Base-by-base conservation (phyloP, 2,113 vertebrate species). In the Carassius gibelio region DNA sequence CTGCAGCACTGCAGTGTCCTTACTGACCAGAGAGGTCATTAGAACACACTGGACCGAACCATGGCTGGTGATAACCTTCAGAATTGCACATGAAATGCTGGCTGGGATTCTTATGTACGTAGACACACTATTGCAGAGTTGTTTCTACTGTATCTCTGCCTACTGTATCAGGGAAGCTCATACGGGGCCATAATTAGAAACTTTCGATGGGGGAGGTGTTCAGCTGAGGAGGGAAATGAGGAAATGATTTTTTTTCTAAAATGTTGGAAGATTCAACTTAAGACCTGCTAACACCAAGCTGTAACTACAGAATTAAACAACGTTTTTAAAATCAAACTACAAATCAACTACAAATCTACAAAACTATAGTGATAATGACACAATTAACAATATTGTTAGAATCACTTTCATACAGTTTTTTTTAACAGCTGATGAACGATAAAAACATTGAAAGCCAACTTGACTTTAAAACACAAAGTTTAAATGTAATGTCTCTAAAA, bases 101-200 rank as follows among this genome's bases (percentile, higher is more conserved):
- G 21, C 38, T 74, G 36, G 21, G 75, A 64, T 64, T 62, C 57
- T 62, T 14, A 17, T 23, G 9, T 14, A 17, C 15, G 9, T 9
- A 78, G 76, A 45, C 34, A 23, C 9, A 3, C 1, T 38, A 4
- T 1, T 23, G 11, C 38, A 17, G 1, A 42, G 57, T 42, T 79
- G 57, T 80, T 64, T 62, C 21, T 77, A 30, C 23, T 76, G 34
- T 80, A 57, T 21, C 52, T 59, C 52, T 57, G 50, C 10, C 75
- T 57, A 26, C 42, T 71, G 19, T 61, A 45, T 42, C 3, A 79
- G 75, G 26, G 57, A 17, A 80, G 14, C 59, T 64, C 36, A 14
- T 61, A 8, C 15, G 19, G 21, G 34, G 21, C 55, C 19, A 48
- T 9, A 45, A 7, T 45, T 55, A 59, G 2, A 21, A 59, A 59